phyloP scores from a whole-genome alignment of 1,140 invertebrate genomes.

The Pararge aegeria region DNA sequence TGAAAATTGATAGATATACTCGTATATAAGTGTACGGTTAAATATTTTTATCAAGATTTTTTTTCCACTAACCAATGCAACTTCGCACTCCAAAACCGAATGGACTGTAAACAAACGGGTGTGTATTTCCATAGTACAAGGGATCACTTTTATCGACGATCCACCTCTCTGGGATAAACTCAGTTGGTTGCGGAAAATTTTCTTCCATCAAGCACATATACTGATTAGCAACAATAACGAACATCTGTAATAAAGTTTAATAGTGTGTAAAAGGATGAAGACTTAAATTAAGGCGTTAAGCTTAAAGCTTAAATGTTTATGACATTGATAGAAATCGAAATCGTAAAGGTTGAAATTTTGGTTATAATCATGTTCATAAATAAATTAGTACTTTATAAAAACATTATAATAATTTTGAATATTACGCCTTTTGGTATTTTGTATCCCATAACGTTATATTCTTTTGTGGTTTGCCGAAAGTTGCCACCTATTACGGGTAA shows the following conservation, averaged over 20 bases:
- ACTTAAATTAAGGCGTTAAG: too few species aligned
- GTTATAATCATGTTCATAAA: too few species aligned
- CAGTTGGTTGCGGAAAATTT: slow-evolving; percentile 60
- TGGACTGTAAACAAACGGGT: slow-evolving; percentile 48
- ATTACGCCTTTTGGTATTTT: slow-evolving; percentile 40
- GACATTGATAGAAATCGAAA: too few species aligned
- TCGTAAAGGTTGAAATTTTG: too few species aligned
- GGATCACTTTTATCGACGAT: slow-evolving; percentile 59
- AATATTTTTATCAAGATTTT: too few species aligned
- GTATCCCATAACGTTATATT: slow-evolving; percentile 81
- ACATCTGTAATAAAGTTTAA: slow-evolving; percentile 13
- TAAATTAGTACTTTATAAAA: background rate
- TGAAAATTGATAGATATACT: too few species aligned
- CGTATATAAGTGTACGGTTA: too few species aligned
- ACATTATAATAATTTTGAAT: background rate
- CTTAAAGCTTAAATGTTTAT: too few species aligned
- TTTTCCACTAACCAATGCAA: slow-evolving; percentile 70
- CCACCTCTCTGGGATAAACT: slow-evolving; percentile 82
- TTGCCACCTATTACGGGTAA: slow-evolving; percentile 79
- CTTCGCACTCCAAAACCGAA: slow-evolving; percentile 83
- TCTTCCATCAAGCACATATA: slow-evolving; percentile 57
- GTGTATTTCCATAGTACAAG: slow-evolving; percentile 40
- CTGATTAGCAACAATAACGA: slow-evolving; percentile 14
- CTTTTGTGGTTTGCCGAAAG: slow-evolving; percentile 71
- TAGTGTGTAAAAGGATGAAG: background rate